Evolutionary conservation across 2,888 invertebrate species (phyloP), one percentile per base, ranked within the genome.

Genomic region (Sisyra terminalis): DNA sequence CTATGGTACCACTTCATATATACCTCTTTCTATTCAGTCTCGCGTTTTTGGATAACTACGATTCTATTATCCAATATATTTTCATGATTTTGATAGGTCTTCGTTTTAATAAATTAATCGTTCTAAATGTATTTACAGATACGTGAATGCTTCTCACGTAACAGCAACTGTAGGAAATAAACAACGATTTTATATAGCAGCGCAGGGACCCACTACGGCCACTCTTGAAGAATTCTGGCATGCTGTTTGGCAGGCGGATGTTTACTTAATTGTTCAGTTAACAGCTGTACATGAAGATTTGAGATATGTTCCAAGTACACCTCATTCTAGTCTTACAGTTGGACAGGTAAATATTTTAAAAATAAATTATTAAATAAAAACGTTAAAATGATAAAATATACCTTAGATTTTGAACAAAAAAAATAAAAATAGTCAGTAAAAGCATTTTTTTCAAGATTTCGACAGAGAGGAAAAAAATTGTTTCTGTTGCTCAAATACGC

Each of bases 181-280:
- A 48, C 83, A 86, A 54, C 73, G 86, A 48, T 87, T 87, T 65
- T 92, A 90, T 64, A 82, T 90, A 47, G 79, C 82, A 7, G 74
- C 75, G n/a, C 80, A 81, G 56, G 75, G 75, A 3, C 80, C 80
- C 1, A 62, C 75, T 24, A 59, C 67, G 30, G 63, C 67, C 45
- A 79, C 78, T 1, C 61, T 73, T 2, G 58, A 61, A 29, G 57
- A 57, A 53, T 80, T 90, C 61, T 93, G 92, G 92, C 85, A 87
- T 63, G 81, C 86, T 66, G 77, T 84, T 40, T 90, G 89, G 88
- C 88, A 89, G 63, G 78, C 82, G 39, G 84, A 87, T 55, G 83
- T 87, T 8, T 74, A 81, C 52, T 69, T 93, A 42, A 66, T 93
- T 47, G 84, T 86, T 32, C 78, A 83, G 57, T 63, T 90, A 40